phyloP scores from a whole-genome alignment of 2,797 vertebrate genomes.

The Galago senegalensis region DNA sequence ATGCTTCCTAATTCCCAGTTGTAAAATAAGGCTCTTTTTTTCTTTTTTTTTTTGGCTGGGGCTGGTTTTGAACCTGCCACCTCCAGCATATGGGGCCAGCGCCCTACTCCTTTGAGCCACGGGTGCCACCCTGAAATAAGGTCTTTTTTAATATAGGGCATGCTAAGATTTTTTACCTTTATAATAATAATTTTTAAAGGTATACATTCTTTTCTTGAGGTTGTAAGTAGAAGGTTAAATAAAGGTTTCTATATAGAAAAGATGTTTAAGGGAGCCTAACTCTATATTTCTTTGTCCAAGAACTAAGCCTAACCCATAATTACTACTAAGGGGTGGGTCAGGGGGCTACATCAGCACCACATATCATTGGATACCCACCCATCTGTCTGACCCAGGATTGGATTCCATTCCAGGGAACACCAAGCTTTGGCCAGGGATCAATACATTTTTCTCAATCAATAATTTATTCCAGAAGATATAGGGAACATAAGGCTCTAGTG shows the following conservation, averaged over 20 bases:
- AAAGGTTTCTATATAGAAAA: constrained; percentile 3
- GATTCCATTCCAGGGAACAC: neutral
- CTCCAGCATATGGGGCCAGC: no score
- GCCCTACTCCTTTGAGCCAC: no score
- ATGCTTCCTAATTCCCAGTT: neutral
- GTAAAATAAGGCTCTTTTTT: neutral
- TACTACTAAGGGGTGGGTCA: neutral
- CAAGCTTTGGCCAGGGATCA: neutral
- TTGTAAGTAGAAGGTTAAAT: constrained; percentile 3
- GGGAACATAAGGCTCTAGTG: neutral
- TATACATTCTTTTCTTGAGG: neutral
- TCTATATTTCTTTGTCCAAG: neutral
- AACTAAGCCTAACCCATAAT: constrained; percentile 5
- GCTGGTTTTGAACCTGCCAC: no score
- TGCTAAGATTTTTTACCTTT: constrained; percentile 33
- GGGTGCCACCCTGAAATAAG: neutral
- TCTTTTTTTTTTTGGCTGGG: neutral
- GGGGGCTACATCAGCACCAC: neutral
- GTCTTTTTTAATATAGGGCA: neutral
- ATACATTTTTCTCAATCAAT: constrained; percentile 7
- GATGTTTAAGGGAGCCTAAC: neutral
- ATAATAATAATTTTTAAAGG: neutral
- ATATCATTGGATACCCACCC: neutral
- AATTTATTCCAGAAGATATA: constrained; percentile 43
- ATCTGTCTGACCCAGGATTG: constrained; percentile 26